Conservation (phyloP, 2,888 invertebrate genomes). For the Fragum sueziense region DNA sequence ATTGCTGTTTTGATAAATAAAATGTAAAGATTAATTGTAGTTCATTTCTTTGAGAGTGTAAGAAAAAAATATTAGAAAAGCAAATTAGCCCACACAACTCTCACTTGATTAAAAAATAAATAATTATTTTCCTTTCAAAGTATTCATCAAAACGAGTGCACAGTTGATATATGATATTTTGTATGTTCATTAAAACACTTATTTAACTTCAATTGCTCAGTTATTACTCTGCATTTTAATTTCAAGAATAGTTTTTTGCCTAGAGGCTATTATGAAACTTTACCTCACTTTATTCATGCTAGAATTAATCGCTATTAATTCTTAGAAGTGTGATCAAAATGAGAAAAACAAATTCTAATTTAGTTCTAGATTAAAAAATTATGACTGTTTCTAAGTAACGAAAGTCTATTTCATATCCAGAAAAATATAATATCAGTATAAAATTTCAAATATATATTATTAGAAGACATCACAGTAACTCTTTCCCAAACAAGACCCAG, state of each 20-base stretch:
- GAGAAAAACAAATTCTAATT: neutral
- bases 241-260: neutral
- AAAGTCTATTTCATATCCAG: neutral
- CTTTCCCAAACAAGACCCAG: no score
- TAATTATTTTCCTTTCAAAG: conserved; percentile 5
- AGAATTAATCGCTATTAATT: neutral
- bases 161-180: conserved; percentile 10
- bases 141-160: conserved; percentile 3
- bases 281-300: neutral
- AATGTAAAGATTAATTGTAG: no score
- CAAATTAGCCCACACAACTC: neutral
- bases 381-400: neutral
- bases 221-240: conserved; percentile 5
- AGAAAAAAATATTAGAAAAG: neutral
- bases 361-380: neutral
- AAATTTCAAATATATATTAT: neutral
- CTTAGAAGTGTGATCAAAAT: neutral
- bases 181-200: conserved; percentile 16
- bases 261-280: neutral
- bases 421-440: neutral
- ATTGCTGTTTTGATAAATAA: no score
- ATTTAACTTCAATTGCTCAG: conserved; percentile 11
- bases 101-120: neutral
- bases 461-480: no score
- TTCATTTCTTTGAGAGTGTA: no score